Evolutionary conservation across 1,140 invertebrate species (phyloP).

Genomic region (Macrosteles quadrilineatus): DNA sequence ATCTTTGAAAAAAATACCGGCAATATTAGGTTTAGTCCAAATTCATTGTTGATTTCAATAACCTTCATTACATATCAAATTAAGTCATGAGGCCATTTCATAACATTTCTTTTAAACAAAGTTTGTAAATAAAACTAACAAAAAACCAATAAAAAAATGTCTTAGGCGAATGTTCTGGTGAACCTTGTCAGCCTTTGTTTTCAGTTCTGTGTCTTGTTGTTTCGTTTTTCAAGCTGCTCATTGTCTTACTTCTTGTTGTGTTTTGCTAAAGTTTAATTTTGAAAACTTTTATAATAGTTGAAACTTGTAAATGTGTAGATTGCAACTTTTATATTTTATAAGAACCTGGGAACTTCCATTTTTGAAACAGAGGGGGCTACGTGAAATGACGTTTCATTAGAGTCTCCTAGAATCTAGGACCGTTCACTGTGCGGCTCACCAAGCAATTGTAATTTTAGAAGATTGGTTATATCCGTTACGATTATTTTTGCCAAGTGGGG

Average conservation of each 20-base stretch:
- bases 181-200: not conserved
- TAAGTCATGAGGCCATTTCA: no score
- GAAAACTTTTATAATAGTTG: constrained; percentile 24
- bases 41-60: no score
- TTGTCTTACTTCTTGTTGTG: not conserved
- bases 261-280: constrained; percentile 16
- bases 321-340: constrained; percentile 29
- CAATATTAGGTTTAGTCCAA: no score
- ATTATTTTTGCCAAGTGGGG: not conserved
- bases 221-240: not conserved
- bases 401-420: no score
- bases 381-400: not conserved
- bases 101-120: not conserved
- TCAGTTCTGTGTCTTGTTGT: constrained; percentile 8
- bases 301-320: constrained; percentile 28
- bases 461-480: not conserved
- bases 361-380: constrained; percentile 6
- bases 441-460: no score
- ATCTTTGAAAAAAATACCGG: no score
- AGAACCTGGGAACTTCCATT: not conserved
- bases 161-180: constrained; percentile 2
- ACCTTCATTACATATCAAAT: no score
- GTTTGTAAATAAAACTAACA: not conserved
- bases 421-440: constrained; percentile 10
- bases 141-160: not conserved